Base-by-base conservation (phyloP, 2,113 vertebrate genomes). In the Galemys pyrenaicus region DNA sequence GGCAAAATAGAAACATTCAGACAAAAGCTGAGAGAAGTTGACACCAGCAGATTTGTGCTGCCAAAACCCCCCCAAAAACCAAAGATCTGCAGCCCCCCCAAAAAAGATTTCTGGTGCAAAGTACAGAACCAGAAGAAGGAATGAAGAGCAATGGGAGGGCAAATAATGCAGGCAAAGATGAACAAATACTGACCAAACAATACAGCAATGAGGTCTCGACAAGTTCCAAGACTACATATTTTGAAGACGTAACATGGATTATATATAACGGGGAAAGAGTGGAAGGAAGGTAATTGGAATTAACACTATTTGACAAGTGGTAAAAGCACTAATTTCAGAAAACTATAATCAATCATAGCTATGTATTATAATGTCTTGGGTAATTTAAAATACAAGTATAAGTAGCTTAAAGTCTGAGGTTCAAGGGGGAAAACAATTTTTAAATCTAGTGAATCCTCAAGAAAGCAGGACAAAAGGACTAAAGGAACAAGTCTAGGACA, bases 291-390 rank as follows among this genome's bases (percentile, higher is more conserved):
- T 62, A 64, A 41, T 16, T 41, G 11, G 60, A 60, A 39, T 62
- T 62, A 35, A 60, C 2, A n/a, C 51, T 84, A 28, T 60, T 84
- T 85, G 74, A 35, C 60, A 92, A 86, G 67, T 64, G 28, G 56
- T 73, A 62, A 62, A 54, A 85, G 41, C 89, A 68, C 73, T 74
- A 44, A 92, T 85, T 85, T 54, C 60, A 79, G 30, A 67, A 64
- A 84, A 92, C 30, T 2, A 41, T 56, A 92, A 73, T 32, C 60
- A 81, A 68, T 54, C 58, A 30, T 3, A 20, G 30, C 6, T 83
- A 73, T 60, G 51, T 71, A 8, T 41, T 71, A 8, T 41, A 82
- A 70, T 83, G 8, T 67, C 22, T 12, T 56, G 51, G 44, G 16
- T 67, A 83, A 60, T 20, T 71, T 49, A 80, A 16, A n/a, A 78